Conservation (phyloP, 1,140 invertebrate genomes). For the Cotesia glomerata region DNA sequence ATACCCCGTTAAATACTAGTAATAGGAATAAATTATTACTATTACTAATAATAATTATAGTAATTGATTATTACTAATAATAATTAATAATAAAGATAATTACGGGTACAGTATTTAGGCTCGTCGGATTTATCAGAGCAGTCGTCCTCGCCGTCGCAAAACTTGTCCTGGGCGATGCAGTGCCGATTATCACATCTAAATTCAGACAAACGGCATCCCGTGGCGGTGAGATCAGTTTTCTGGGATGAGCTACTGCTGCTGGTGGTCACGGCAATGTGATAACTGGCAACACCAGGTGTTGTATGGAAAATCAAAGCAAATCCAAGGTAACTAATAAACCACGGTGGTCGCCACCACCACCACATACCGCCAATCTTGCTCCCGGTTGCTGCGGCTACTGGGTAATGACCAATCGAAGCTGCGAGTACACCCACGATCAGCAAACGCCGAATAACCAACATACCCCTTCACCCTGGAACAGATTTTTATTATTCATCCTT, state of each 20-base stretch:
- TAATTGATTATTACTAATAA: too few species aligned
- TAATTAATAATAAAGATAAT: conserved; percentile 58
- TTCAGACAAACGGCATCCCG: conserved; percentile 65
- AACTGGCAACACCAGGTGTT: conserved; percentile 19
- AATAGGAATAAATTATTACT: too few species aligned
- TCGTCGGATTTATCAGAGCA: conserved; percentile 82
- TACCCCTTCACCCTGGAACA: conserved; percentile 51
- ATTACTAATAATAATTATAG: too few species aligned
- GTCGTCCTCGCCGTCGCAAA: conserved; percentile 80
- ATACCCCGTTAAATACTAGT: neutral
- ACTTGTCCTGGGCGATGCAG: conserved; percentile 78
- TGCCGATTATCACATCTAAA: conserved; percentile 72
- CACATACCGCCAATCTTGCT: too few species aligned
- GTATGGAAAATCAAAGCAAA: conserved; percentile 36
- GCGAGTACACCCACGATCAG: conserved; percentile 60
- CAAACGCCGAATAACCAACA: conserved; percentile 58
- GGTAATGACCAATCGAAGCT: conserved; percentile 43
- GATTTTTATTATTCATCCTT: neutral
- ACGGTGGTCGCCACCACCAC: conserved; percentile 11
- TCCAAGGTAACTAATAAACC: conserved; percentile 38
- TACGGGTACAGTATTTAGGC: conserved; percentile 77
- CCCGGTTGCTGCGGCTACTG: conserved; percentile 10
- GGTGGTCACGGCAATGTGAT: conserved; percentile 29
- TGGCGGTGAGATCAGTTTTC: neutral
- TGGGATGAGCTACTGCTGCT: conserved; percentile 10